These are phyloP conservation scores for Gavialis gangeticus DNA, from an alignment of 2,113 vertebrate genomes.

Conservation along the genomic window DNA sequence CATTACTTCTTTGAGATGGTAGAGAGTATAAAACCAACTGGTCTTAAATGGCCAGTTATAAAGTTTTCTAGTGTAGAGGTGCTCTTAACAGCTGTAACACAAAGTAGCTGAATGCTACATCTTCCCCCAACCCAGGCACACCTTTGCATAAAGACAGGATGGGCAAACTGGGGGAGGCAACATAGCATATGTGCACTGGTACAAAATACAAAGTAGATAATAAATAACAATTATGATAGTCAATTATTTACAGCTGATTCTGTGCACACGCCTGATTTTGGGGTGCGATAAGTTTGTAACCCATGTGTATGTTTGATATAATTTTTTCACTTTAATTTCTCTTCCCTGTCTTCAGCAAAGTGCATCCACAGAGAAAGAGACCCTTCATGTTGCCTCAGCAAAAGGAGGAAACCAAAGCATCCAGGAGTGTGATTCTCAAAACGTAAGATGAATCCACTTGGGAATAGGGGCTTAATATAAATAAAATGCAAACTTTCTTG, in stretches of 20 bases:
- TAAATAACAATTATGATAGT: not conserved
- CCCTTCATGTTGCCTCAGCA: constrained; percentile 18
- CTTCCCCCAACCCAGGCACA: not conserved
- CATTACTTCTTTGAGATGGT: not conserved
- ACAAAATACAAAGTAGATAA: not conserved
- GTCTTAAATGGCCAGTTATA: accelerated
- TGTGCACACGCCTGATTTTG: not conserved
- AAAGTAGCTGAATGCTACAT: not conserved
- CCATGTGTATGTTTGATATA: not conserved
- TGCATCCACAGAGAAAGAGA: constrained; percentile 52
- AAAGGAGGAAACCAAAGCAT: constrained; percentile 66
- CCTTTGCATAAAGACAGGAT: not conserved
- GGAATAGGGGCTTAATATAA: not conserved
- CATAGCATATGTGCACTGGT: not conserved
- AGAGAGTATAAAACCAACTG: accelerated
- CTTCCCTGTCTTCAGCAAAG: constrained; percentile 30
- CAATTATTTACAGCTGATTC: not conserved
- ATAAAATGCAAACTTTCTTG: not conserved
- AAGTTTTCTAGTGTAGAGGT: not conserved
- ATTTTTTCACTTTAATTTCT: not conserved
- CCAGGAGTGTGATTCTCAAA: constrained; percentile 71
- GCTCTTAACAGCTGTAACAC: not conserved
- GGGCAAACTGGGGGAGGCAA: not conserved
- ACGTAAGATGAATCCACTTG: constrained; percentile 73
- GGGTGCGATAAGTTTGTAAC: not conserved